Conservation (phyloP, 23 tunicate species). For the Diplosoma virens region DNA sequence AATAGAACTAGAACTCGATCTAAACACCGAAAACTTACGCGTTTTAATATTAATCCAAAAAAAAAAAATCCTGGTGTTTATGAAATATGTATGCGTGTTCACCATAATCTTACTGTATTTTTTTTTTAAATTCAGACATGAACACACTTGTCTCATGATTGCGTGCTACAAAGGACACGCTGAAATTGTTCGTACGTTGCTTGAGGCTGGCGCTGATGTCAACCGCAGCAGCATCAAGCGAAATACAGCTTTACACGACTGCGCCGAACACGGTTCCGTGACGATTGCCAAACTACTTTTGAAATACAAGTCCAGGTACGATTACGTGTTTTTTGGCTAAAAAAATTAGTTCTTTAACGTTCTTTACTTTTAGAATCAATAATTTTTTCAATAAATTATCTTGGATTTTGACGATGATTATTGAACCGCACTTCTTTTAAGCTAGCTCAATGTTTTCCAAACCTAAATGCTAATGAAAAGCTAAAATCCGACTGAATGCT, state of each 20-base stretch:
- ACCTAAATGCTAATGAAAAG: too few relatives aligned
- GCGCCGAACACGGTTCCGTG: slow-evolving; percentile 84
- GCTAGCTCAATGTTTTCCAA: too few relatives aligned
- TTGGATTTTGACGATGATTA: background rate
- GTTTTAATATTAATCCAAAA: too few relatives aligned
- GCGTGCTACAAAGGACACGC: slow-evolving; percentile 88
- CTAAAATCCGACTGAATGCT: too few relatives aligned
- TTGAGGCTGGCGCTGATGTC: slow-evolving; percentile 80
- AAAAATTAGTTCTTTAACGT: background rate
- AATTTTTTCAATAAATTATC: background rate
- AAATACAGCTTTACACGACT: slow-evolving; percentile 89
- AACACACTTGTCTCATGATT: slow-evolving; percentile 88
- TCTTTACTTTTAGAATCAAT: background rate
- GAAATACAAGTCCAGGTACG: slow-evolving; percentile 67
- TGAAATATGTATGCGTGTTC: too few relatives aligned
- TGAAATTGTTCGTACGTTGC: slow-evolving; percentile 62
- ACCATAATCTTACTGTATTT: too few relatives aligned
- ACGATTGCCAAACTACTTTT: slow-evolving; percentile 69
- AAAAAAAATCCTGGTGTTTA: too few relatives aligned
- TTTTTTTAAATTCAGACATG: slow-evolving; percentile 83
- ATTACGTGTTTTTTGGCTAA: background rate
- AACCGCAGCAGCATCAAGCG: slow-evolving; percentile 80
- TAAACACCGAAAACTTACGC: too few relatives aligned
- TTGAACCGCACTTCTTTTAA: background rate
- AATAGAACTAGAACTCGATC: too few relatives aligned